phyloP scores from a whole-genome alignment of 2,113 vertebrate genomes.

The Lamprologus tigripictilis region DNA sequence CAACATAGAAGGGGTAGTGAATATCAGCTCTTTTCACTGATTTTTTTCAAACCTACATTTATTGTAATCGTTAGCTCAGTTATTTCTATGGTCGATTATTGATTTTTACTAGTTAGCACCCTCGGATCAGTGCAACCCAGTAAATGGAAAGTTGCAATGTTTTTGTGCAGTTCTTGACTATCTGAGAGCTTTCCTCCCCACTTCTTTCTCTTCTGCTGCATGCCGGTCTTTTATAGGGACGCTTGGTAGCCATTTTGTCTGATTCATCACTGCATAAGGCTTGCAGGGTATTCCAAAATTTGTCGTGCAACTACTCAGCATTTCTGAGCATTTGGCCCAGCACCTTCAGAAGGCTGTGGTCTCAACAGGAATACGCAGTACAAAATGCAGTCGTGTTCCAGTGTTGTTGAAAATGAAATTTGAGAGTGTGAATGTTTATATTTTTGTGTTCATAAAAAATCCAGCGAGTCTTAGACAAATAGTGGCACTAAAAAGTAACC shows the following conservation, averaged over 20 bases:
- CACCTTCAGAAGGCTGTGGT: not conserved
- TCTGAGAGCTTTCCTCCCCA: not conserved
- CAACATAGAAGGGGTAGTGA: not conserved
- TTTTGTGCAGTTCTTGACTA: not conserved
- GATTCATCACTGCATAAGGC: slow-evolving; percentile 9
- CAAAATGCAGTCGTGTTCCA: not conserved
- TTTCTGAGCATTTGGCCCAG: not conserved
- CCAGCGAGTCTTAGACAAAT: not conserved
- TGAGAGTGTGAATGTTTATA: not conserved
- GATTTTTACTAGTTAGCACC: not conserved
- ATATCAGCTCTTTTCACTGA: not conserved
- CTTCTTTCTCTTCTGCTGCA: not conserved
- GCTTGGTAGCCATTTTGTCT: slow-evolving; percentile 53
- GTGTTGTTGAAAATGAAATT: not conserved
- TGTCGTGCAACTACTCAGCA: not conserved
- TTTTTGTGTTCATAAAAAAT: not conserved
- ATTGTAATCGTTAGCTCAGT: not conserved
- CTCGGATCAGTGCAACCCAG: not conserved
- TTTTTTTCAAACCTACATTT: not conserved
- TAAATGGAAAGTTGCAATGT: not conserved
- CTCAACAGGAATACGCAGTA: not conserved
- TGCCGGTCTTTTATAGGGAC: not conserved
- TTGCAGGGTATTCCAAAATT: not conserved
- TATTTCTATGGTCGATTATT: not conserved
- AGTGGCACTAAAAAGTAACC: not conserved